Evolutionary conservation across 2,888 invertebrate genomes (phyloP).

Genomic region (Drosophila niveifrons): DNA sequence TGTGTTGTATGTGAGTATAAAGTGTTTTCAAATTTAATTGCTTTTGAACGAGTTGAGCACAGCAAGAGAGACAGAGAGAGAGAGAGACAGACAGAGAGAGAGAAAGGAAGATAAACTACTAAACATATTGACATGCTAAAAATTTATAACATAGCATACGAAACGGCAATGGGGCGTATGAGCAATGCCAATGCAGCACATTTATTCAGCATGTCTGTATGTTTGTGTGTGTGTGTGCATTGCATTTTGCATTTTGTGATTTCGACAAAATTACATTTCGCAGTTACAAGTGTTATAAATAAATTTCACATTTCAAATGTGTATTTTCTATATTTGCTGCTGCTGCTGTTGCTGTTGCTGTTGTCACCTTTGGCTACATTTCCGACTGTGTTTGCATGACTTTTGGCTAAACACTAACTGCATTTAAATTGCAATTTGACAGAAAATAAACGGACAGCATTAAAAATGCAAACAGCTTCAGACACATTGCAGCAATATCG

Average conservation of each 20-base stretch:
- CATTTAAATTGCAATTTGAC: conserved; percentile 62
- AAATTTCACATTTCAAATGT: conserved; percentile 46
- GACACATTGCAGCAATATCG: conserved; percentile 8
- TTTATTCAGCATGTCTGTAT: conserved; percentile 2
- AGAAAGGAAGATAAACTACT: conserved; percentile 16
- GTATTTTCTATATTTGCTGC: not conserved
- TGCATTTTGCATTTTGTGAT: conserved; percentile 44
- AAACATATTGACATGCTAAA: conserved; percentile 58
- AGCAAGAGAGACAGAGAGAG: not conserved
- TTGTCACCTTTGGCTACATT: not conserved
- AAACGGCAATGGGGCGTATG: conserved; percentile 40
- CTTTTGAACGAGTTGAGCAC: conserved; percentile 34
- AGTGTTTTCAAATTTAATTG: conserved; percentile 65
- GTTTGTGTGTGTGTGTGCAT: conserved; percentile 5
- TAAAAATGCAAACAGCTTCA: conserved; percentile 30
- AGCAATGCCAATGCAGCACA: conserved; percentile 39
- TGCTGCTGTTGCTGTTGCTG: conserved; percentile 1
- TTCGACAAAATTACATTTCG: conserved; percentile 60
- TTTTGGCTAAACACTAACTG: conserved; percentile 31
- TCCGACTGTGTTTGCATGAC: conserved; percentile 12
- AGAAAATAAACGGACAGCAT: conserved; percentile 30
- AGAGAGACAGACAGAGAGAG: not conserved
- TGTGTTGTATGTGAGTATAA: conserved; percentile 10
- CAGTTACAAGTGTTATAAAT: conserved; percentile 58
- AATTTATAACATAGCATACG: conserved; percentile 33